These are phyloP conservation scores for Whitmania pigra DNA, from an alignment of 1,140 invertebrate genomes.

Conservation along the genomic window DNA sequence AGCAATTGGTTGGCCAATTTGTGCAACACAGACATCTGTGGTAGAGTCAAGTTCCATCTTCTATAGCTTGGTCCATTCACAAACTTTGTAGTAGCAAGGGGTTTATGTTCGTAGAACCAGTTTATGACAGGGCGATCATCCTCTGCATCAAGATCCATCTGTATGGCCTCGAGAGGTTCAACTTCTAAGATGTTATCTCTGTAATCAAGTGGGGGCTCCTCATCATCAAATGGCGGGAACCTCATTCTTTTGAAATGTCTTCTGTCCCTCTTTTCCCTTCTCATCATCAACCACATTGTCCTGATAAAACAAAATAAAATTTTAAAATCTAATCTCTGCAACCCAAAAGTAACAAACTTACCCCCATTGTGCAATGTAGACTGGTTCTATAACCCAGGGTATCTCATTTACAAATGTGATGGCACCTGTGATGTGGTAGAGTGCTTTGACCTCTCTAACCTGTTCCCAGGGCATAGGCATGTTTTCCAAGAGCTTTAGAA, in stretches of 20 bases:
- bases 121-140: slow-evolving; percentile 73
- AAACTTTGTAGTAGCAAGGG: slow-evolving; percentile 74
- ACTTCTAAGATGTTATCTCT: slow-evolving; percentile 98
- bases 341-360: slow-evolving; percentile 40
- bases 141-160: slow-evolving; percentile 91
- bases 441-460: slow-evolving; percentile 89
- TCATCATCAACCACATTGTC: slow-evolving; percentile 99
- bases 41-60: slow-evolving; percentile 83
- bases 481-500: slow-evolving; percentile 94
- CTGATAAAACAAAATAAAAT: slow-evolving; percentile 42
- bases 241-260: slow-evolving; percentile 98
- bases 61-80: slow-evolving; percentile 95
- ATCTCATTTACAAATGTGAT: slow-evolving; percentile 99
- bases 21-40: slow-evolving; percentile 94
- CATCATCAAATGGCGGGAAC: slow-evolving; percentile 99
- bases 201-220: slow-evolving; percentile 97
- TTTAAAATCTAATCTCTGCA: neutral
- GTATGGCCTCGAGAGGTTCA: slow-evolving; percentile 95
- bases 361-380: slow-evolving; percentile 99
- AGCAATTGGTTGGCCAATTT: slow-evolving; percentile 92
- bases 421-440: slow-evolving; percentile 97
- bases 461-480: slow-evolving; percentile 99
- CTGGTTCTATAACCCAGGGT: slow-evolving; percentile 96
- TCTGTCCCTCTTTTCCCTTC: slow-evolving; percentile 92
- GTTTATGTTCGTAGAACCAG: slow-evolving; percentile 99